Percentiles rank a stretch among this genome's conserved stretches.
Evolutionary conservation across 2,888 invertebrate species (phyloP).

Genomic region (Pyrochroa serraticornis): DNA sequence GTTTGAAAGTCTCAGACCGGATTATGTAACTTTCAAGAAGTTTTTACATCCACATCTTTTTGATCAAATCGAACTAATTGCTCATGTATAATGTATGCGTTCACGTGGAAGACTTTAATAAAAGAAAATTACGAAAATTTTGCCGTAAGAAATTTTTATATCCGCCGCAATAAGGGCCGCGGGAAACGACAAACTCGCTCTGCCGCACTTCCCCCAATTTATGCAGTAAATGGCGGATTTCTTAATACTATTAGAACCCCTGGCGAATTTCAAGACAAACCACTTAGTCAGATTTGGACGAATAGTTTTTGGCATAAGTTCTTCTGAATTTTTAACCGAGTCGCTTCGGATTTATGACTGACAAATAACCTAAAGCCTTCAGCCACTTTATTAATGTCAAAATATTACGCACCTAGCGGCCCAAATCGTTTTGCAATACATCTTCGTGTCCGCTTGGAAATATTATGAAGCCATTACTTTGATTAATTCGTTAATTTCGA

Average conservation of each 20-base stretch:
- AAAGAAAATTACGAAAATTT: constrained; percentile 18
- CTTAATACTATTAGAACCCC: background rate
- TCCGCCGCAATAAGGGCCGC: background rate
- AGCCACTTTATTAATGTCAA: constrained; percentile 10
- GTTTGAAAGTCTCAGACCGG: constrained; percentile 11
- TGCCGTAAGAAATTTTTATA: background rate
- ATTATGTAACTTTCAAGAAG: constrained; percentile 9
- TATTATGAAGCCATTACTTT: background rate
- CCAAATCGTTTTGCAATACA: background rate
- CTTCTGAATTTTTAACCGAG: background rate
- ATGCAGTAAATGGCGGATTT: background rate
- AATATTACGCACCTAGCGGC: background rate
- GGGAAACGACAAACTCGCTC: too few species aligned
- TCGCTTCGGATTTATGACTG: constrained; percentile 8
- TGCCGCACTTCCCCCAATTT: background rate
- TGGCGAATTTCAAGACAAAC: background rate
- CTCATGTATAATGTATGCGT: constrained; percentile 41
- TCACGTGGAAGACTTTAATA: constrained; percentile 38
- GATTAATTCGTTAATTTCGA: constrained; percentile 3
- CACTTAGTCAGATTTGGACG: too few species aligned
- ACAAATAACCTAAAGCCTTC: constrained; percentile 7
- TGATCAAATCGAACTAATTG: constrained; percentile 41
- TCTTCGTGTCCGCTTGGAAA: background rate
- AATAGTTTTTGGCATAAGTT: background rate
- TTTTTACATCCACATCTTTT: constrained; percentile 29